Percentiles rank a stretch among this genome's conserved stretches.
These are phyloP conservation scores for Nannoperca australis DNA, from an alignment of 2,797 vertebrate genomes.

Conservation along the genomic window DNA sequence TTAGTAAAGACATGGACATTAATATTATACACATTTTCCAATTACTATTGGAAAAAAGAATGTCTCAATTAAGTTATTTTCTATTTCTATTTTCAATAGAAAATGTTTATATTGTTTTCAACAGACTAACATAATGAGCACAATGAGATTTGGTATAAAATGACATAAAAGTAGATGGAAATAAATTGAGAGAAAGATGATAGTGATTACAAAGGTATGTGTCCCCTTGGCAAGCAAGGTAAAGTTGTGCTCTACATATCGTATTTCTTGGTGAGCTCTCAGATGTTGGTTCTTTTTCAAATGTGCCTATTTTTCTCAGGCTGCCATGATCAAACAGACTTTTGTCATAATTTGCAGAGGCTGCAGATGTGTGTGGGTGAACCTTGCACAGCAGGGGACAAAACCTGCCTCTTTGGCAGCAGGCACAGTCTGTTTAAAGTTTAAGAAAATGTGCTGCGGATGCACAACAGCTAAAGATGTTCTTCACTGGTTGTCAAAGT, in stretches of 20 bases:
- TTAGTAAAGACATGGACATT: not conserved
- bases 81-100: too few relatives aligned
- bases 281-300: conserved; percentile 9
- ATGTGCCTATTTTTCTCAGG: conserved; percentile 12
- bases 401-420: conserved; percentile 28
- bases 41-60: not conserved
- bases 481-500: conserved; percentile 18
- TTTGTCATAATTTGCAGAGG: conserved; percentile 48
- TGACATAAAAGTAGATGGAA: not conserved
- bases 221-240: not conserved
- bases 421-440: conserved; percentile 33
- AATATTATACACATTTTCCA: not conserved
- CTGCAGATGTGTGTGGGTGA: conserved; percentile 43
- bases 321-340: conserved; percentile 42
- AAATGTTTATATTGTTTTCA: not conserved
- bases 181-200: not conserved
- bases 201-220: not conserved
- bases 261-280: conserved; percentile 8
- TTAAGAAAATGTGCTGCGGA: conserved; percentile 36
- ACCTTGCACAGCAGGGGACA: conserved; percentile 32
- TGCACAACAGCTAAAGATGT: conserved; percentile 30
- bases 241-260: conserved; percentile 5
- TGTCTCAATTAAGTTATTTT: not conserved
- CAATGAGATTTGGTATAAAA: not conserved
- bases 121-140: conserved; percentile 10